Conservation (phyloP, 2,113 vertebrate species). For the Zosterops japonicus region DNA sequence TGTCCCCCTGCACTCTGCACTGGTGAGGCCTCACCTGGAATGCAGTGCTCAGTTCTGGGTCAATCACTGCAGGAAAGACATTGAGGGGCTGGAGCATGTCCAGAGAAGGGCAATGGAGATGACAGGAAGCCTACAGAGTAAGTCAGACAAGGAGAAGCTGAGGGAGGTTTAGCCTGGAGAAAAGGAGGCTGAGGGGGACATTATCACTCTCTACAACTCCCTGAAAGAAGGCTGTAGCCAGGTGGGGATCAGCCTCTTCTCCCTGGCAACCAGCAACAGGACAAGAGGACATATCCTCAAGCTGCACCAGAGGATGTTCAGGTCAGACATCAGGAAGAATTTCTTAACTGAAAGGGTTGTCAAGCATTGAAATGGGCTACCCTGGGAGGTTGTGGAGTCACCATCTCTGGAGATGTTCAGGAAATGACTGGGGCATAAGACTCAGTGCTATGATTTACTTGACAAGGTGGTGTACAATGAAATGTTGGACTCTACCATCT, state of each 20-base stretch:
- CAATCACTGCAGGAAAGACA: not conserved
- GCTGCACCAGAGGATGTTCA: not conserved
- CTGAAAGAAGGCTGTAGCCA: not conserved
- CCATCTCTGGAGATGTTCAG: not conserved
- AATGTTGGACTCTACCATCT: not conserved
- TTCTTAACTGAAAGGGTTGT: not conserved
- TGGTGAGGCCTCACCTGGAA: rapidly evolving
- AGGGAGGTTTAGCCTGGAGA: not conserved
- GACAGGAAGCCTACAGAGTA: not conserved
- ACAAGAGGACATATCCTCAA: not conserved
- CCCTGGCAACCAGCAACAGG: not conserved
- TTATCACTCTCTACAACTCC: too few relatives aligned
- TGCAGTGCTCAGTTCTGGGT: not conserved
- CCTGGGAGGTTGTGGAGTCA: not conserved
- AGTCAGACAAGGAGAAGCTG: not conserved
- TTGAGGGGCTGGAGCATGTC: rapidly evolving
- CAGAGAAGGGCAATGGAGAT: not conserved
- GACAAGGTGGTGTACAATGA: not conserved
- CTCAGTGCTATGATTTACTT: not conserved
- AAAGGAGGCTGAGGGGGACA: not conserved
- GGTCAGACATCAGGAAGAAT: not conserved
- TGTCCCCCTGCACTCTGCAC: rapidly evolving
- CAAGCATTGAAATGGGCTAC: not conserved
- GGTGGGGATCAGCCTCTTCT: rapidly evolving
- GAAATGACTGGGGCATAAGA: not conserved